Evolutionary conservation across 2,888 invertebrate genomes (phyloP).

Genomic region (Polietes domitor): DNA sequence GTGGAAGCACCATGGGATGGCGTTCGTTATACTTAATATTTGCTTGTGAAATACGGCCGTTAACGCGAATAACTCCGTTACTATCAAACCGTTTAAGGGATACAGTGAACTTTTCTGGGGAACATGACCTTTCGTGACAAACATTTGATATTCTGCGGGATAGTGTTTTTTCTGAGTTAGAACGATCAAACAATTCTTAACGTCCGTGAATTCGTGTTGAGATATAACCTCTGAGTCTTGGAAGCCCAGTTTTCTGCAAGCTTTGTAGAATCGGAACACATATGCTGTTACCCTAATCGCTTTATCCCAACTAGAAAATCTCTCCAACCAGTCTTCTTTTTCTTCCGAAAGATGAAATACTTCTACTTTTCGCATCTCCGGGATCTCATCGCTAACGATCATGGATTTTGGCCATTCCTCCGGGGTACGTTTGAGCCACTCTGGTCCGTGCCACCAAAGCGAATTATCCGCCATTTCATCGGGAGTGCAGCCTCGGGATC

Average conservation of each 20-base stretch:
- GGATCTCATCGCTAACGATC: no score
- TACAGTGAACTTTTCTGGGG: not conserved
- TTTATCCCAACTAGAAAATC: no score
- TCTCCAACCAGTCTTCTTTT: no score
- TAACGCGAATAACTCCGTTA: conserved; percentile 2
- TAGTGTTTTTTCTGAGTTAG: not conserved
- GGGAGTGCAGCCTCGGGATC: no score
- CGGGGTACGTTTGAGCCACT: conserved; percentile 19
- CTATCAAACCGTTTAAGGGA: not conserved
- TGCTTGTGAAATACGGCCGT: not conserved
- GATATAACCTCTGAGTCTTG: not conserved
- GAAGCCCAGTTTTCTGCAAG: no score
- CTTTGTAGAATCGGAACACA: no score
- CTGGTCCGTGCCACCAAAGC: conserved; percentile 58
- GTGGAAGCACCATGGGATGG: not conserved
- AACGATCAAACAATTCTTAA: not conserved
- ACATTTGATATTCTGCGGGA: not conserved
- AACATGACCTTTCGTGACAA: not conserved
- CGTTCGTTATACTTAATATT: not conserved
- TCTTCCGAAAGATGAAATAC: no score
- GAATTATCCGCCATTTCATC: no score
- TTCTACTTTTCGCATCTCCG: no score
- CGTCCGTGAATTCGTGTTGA: not conserved
- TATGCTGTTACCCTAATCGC: no score
- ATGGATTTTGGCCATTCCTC: no score